Evolutionary conservation across 1,140 invertebrate genomes (phyloP).

Genomic region (Drosophila kepulauana): DNA sequence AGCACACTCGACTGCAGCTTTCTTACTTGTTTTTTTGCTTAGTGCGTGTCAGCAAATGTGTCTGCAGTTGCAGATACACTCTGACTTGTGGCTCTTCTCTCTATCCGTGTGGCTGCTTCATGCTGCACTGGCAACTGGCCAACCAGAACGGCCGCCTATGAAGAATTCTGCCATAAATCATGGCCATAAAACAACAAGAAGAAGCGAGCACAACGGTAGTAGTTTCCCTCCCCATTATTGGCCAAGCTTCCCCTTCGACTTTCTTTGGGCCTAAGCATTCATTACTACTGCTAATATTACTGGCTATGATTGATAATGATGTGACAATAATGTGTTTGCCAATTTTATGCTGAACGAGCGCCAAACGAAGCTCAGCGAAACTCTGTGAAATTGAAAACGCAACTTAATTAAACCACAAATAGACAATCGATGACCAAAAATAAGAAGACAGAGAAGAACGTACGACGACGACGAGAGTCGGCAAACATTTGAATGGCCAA

Average conservation of each 20-base stretch:
- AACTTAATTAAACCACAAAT: constrained; percentile 30
- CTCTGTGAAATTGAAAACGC: neutral
- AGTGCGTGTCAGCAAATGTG: constrained; percentile 61
- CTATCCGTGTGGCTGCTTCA: constrained; percentile 52
- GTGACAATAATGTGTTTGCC: constrained; percentile 81
- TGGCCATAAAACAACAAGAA: constrained; percentile 68
- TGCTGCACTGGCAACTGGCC: constrained; percentile 61
- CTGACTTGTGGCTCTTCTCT: neutral
- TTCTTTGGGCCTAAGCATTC: too few relatives aligned
- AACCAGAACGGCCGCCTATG: constrained; percentile 83
- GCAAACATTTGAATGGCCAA: constrained; percentile 74
- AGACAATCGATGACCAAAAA: constrained; percentile 5
- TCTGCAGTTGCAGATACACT: constrained; percentile 10
- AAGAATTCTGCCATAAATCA: constrained; percentile 82
- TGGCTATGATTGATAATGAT: constrained; percentile 78
- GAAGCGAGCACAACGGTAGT: constrained; percentile 1
- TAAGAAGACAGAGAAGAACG: neutral
- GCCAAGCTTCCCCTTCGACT: too few relatives aligned
- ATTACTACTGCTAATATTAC: too few relatives aligned
- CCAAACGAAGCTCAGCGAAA: constrained; percentile 33
- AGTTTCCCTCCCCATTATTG: too few relatives aligned
- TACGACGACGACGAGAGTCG: constrained; percentile 13
- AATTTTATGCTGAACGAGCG: constrained; percentile 67
- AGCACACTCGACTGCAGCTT: constrained; percentile 10
- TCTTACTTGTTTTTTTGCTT: constrained; percentile 16